Evolutionary conservation across 2,113 vertebrate genomes (phyloP), one percentile per base, ranked within the genome.

Genomic region (Tricholaema leucomelas): DNA sequence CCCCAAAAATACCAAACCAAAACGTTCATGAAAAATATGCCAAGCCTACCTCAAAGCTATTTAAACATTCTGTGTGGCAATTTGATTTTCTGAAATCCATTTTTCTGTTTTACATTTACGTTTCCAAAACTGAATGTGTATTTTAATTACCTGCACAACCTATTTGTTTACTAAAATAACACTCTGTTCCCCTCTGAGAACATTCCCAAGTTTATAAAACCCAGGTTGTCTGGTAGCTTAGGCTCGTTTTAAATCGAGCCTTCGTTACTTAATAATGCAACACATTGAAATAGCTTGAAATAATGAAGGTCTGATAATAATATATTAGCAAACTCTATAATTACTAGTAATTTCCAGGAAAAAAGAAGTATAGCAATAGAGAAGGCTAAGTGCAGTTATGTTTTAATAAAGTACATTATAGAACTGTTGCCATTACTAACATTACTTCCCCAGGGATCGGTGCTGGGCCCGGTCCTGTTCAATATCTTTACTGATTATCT

Each of bases 121-220:
- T 84, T 78, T 65, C 11, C 55, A 46, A 88, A 84, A 86, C 35
- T 61, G 59, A 86, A 65, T 14, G 70, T 40, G 14, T 56, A 65
- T 84, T 92, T 91, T 88, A 79, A 79, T 81, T 91, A 73, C 63
- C 91, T 79, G 73, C 40, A 79, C 77, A 44, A 72, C 88, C 83
- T 2, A 63, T 81, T 87, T 2, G 1, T 88, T 90, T 92, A 64
- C 56, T 88, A 56, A 76, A 93, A 85, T 84, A 88, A 85, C 72
- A 80, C 59, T 85, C 56, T 77, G 10, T 44, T 71, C 42, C 60
- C 72, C 40, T 80, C 46, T 55, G 72, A 93, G 88, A 88, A 72
- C 81, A 79, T 76, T 70, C 31, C 31, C 69, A 73, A 81, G 44
- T 58, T 69, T 79, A 72, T 65, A 58, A 88, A 92, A 95, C 36